Evolutionary conservation across 2,888 invertebrate species (phyloP), one percentile per base, ranked within the genome.

Genomic region (Drosophila anomalata): DNA sequence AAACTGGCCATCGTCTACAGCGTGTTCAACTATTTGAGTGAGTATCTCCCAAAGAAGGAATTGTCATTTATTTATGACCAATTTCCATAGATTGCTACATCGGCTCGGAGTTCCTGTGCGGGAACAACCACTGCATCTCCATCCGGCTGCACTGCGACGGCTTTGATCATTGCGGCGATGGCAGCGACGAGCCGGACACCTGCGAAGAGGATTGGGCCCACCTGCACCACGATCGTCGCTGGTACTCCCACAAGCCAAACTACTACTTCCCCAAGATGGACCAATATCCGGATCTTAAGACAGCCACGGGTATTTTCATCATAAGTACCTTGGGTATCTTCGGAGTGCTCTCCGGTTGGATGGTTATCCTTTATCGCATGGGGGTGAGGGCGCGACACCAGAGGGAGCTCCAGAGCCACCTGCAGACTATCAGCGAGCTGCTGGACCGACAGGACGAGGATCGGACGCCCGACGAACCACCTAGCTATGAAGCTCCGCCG

Each of bases 141-240:
- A 93, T 92, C 51, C 93, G 94, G 24, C 90, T 96, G 39, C 94
- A 94, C 58, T 96, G 96, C 88, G 96, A 96, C 89, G 95, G 95
- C 7, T 95, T 95, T 77, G 95, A 96, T 91, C 95, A 96, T 58
- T 96, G 96, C 78, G 96, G 95, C 0, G 95, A 95, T 88, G 93
- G 93, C 70, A 95, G 94, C 75, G 95, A 95, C 89, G 95, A 95
- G 89, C 93, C 94, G 0, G 90, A 93, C 1, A 92, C 93, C 51
- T 95, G 95, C 75, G 93, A 93, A 81, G 85, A 90, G 92, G 94
- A 94, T 82, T 93, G 94, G 92, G 93, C 93, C 42, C 88, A 92
- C 56, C 90, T 93, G 46, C 92, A 93, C 12, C 91, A 91, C 55
- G 94, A 94, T 79, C 92, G 93, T 4, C 92, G 94, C 29, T 94